phyloP scores from a whole-genome alignment of 1,140 invertebrate species.

The Ericerus pela region DNA sequence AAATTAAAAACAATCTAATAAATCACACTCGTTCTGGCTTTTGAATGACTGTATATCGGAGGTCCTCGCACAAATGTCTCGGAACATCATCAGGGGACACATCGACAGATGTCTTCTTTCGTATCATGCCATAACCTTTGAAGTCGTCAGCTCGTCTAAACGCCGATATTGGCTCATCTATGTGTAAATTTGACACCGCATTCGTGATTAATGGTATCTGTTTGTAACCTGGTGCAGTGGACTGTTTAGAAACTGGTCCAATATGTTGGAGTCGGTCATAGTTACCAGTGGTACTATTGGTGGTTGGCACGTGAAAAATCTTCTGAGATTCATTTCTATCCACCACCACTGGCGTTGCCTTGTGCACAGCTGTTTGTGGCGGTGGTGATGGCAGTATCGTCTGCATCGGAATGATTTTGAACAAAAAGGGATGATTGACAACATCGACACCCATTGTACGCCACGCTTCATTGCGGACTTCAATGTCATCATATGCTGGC shows the following conservation, averaged over 20 bases:
- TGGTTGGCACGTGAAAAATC: constrained; percentile 8
- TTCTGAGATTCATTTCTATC: neutral
- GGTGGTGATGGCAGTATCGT: neutral
- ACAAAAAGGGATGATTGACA: constrained; percentile 30
- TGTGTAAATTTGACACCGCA: constrained; percentile 33
- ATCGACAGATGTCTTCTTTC: constrained; percentile 37
- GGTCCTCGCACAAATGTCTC: neutral
- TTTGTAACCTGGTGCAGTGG: constrained; percentile 48
- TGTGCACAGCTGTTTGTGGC: neutral
- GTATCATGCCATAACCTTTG: constrained; percentile 56
- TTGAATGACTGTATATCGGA: neutral
- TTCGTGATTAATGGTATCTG: constrained; percentile 34
- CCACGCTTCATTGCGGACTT: constrained; percentile 57
- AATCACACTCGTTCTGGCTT: neutral
- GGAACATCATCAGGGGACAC: neutral
- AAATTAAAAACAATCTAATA: too few species aligned
- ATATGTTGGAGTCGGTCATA: constrained; percentile 69
- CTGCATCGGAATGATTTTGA: neutral
- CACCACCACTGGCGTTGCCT: neutral
- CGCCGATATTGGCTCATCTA: constrained; percentile 34
- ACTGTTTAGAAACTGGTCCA: constrained; percentile 48
- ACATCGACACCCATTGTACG: constrained; percentile 55
- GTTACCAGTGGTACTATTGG: constrained; percentile 19
- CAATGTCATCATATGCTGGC: constrained; percentile 51
- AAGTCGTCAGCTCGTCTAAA: constrained; percentile 54